A percentile compares a stretch with the other conserved stretches of the same genome.
phyloP scores from a whole-genome alignment of 2,113 vertebrate genomes.

The Raphicerus campestris region DNA sequence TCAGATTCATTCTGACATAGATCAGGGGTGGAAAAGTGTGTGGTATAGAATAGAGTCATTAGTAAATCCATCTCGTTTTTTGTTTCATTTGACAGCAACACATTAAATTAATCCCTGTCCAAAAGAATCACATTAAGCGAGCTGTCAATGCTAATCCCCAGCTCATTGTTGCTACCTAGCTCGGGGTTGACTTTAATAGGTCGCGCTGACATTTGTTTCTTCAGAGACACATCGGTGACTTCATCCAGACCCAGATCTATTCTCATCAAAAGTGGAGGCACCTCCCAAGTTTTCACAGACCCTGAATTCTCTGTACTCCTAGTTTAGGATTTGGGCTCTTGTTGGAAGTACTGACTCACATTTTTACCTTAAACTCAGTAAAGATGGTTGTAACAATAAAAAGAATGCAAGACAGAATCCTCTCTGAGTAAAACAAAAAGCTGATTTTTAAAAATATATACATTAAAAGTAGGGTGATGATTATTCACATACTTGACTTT shows the following conservation, averaged over 20 bases:
- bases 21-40: slow-evolving; percentile 74
- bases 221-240: slow-evolving; percentile 61
- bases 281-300: not conserved
- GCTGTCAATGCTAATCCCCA: slow-evolving; percentile 75
- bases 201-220: slow-evolving; percentile 73
- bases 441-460: not conserved
- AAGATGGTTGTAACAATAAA: not conserved
- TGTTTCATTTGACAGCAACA: slow-evolving; percentile 78
- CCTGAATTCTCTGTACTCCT: not conserved
- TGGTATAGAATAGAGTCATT: slow-evolving; percentile 74
- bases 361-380: not conserved
- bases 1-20: slow-evolving; percentile 74
- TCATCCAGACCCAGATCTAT: slow-evolving; percentile 67
- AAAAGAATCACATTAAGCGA: slow-evolving; percentile 75
- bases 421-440: not conserved
- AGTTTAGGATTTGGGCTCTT: not conserved
- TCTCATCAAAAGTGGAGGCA: slow-evolving; percentile 43
- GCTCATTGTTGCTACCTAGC: slow-evolving; percentile 72
- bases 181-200: slow-evolving; percentile 73
- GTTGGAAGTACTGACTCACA: not conserved
- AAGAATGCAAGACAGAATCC: not conserved
- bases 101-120: slow-evolving; percentile 74
- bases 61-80: slow-evolving; percentile 73
- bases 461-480: not conserved
- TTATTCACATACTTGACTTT: not conserved